Base-by-base conservation (phyloP, 1,140 invertebrate species). In the fruit fly (Drosophila melanogaster) region DNA sequence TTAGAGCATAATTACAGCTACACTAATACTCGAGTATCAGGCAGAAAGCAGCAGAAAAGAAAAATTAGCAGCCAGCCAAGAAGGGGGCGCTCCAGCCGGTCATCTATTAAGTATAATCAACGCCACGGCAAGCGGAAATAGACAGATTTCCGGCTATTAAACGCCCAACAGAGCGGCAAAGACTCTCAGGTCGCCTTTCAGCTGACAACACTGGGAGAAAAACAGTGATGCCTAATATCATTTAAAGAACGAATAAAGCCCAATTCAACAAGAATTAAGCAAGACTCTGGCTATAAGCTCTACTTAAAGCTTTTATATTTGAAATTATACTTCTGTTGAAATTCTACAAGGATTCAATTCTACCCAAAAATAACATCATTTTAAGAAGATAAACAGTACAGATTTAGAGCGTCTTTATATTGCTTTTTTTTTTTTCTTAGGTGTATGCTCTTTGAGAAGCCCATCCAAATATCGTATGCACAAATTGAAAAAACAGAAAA, bases 21-120 rank as follows among this genome's bases (percentile, higher is more conserved):
- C 64, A 69, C 79, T 87, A 83, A 86, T 87, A 89, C 83, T 87
- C 71, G 71, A 86, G 83, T 83, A 72, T 72, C 83, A 64, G 77
- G 70, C 66, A 64, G 67, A 79, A 79, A 79, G 71, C 59, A 60
- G 58, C 65, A 79, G 70, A 89, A 73, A 79, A 83, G 83, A 86
- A 76, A 65, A 76, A 86, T 89, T 83, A 79, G 84, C 83, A 72
- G 84, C 46, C 33, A 41, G 78, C 72, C 37, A 43, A 69, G 70
- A 67, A 58, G 64, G 41, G 38, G 14, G 41, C 24, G 71, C 83
- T 71, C 73, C 74, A 78, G 78, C 69, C 79, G 81, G 83, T 86
- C 85, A 89, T 89, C 84, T 89, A 89, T 89, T 89, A 89, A 89
- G 85, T 89, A 89, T 89, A 89, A 89, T 89, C 84, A 89, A 89